A percentile compares a stretch with the other conserved stretches of the same genome.
Conservation (phyloP, 2,797 vertebrate species). For the Oreonectes daqikongensis region DNA sequence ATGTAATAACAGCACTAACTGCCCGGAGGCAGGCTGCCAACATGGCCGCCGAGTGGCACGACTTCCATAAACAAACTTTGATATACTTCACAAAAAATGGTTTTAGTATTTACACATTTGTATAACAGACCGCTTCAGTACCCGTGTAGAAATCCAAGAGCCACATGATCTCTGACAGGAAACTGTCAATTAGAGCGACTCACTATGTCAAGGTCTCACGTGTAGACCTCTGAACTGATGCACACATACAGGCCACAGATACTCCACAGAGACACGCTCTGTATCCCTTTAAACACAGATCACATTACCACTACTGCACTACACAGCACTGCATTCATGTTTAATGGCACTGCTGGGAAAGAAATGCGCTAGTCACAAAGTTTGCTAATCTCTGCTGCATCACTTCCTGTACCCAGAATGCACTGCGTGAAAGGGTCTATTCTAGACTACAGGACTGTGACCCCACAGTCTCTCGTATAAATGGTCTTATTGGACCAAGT, state of each 20-base stretch:
- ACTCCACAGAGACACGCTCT: constrained; percentile 63
- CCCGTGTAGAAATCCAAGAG: constrained; percentile 43
- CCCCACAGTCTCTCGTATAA: constrained; percentile 26
- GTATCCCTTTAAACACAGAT: constrained; percentile 62
- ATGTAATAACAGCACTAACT: no score
- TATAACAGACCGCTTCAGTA: background rate
- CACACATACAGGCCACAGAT: constrained; percentile 32
- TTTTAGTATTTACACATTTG: no score
- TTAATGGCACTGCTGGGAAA: constrained; percentile 61
- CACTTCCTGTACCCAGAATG: constrained; percentile 28
- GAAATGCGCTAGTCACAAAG: background rate
- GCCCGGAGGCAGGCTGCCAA: no score
- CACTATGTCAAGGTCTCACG: constrained; percentile 53
- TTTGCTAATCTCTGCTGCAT: constrained; percentile 19
- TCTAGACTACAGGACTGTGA: constrained; percentile 17
- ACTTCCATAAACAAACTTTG: no score
- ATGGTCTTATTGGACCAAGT: constrained; percentile 25
- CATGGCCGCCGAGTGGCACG: no score
- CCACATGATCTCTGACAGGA: constrained; percentile 60
- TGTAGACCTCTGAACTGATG: constrained; percentile 41
- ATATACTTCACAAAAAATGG: no score
- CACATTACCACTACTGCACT: constrained; percentile 68
- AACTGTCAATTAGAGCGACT: constrained; percentile 66
- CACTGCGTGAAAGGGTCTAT: constrained; percentile 33
- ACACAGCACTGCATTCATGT: constrained; percentile 73